Evolutionary conservation across 2,797 vertebrate species (phyloP).

Genomic region (Enteromius viviparus): DNA sequence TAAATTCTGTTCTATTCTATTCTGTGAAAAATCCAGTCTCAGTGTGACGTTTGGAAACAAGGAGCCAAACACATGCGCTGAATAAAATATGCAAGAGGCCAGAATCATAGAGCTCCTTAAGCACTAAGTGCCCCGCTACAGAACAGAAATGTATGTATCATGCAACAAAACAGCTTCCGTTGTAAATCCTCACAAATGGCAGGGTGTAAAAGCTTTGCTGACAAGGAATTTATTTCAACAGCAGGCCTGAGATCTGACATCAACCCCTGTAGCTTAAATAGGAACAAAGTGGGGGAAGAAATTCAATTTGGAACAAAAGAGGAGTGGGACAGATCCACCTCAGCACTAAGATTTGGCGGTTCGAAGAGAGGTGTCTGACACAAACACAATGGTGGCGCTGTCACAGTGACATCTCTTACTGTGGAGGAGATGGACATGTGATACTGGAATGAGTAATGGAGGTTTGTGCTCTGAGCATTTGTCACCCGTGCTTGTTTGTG

Average conservation of each 20-base stretch:
- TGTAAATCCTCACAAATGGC: constrained; percentile 52
- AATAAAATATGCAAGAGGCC: constrained; percentile 48
- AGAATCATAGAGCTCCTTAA: constrained; percentile 40
- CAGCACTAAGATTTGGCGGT: constrained; percentile 50
- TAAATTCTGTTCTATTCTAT: constrained; percentile 35
- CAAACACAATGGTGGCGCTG: constrained; percentile 50
- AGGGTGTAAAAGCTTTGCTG: constrained; percentile 50
- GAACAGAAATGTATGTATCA: constrained; percentile 32
- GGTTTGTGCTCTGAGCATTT: constrained; percentile 47
- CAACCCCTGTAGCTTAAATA: constrained; percentile 43
- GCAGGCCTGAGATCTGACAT: constrained; percentile 53
- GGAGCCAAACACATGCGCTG: constrained; percentile 47
- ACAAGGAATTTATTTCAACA: constrained; percentile 49
- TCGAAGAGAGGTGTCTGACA: constrained; percentile 55
- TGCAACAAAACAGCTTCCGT: constrained; percentile 43
- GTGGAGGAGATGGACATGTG: constrained; percentile 55
- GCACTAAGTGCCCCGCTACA: constrained; percentile 42
- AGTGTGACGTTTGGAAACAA: constrained; percentile 50
- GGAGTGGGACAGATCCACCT: constrained; percentile 57
- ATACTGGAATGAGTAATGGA: constrained; percentile 59
- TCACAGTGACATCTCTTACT: constrained; percentile 58
- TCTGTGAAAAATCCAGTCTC: constrained; percentile 44
- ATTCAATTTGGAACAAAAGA: constrained; percentile 59
- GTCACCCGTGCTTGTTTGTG: constrained; percentile 51
- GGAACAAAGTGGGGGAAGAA: constrained; percentile 44